Evolutionary conservation across 2,888 invertebrate genomes (phyloP).

Genomic region (Amiota communis): DNA sequence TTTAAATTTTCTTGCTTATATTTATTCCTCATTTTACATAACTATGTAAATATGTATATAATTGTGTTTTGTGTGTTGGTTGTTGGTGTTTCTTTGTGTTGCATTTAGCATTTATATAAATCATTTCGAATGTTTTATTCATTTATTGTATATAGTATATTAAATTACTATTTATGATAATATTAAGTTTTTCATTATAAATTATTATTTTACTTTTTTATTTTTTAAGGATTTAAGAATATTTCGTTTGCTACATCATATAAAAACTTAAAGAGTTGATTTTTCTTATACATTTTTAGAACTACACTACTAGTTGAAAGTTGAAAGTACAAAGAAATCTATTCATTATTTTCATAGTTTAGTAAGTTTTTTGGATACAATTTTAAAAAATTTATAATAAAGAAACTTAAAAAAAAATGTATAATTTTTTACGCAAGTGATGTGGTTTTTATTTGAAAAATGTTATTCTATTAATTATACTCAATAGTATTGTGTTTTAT

Average conservation of each 20-base stretch:
- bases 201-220: background rate
- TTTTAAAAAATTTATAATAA: background rate
- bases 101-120: slow-evolving; percentile 43
- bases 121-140: slow-evolving; percentile 33
- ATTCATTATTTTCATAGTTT: background rate
- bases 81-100: slow-evolving; percentile 38
- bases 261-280: background rate
- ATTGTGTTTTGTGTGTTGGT: slow-evolving; percentile 5
- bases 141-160: background rate
- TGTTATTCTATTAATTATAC: background rate
- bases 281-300: slow-evolving; percentile 2
- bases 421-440: background rate
- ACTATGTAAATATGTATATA: background rate
- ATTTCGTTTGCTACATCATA: background rate
- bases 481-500: background rate
- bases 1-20: slow-evolving; percentile 41
- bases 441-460: background rate
- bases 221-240: background rate
- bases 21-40: slow-evolving; percentile 48
- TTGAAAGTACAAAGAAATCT: background rate
- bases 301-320: background rate
- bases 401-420: background rate
- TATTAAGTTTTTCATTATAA: slow-evolving; percentile 4
- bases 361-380: background rate
- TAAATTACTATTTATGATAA: too few species aligned